phyloP scores from a whole-genome alignment of 2,113 vertebrate species.

The Eupsittula cactorum region DNA sequence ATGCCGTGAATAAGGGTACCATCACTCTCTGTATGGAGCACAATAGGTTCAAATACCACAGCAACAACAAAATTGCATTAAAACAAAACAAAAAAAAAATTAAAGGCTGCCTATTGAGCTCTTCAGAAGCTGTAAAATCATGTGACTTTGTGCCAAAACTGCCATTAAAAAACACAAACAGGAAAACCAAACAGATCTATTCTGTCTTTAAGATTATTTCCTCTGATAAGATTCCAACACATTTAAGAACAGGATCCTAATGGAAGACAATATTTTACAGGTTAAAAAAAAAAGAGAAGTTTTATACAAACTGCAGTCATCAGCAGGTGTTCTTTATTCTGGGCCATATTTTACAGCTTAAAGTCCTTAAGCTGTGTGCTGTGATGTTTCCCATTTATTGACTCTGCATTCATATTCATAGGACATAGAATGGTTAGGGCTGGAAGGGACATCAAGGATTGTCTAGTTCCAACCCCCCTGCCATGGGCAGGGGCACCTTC shows the following conservation, averaged over 20 bases:
- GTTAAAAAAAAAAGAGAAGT: background rate
- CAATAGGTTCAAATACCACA: background rate
- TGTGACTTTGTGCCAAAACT: background rate
- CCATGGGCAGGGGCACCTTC: background rate
- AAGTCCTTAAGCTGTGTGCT: background rate
- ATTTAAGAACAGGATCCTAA: background rate
- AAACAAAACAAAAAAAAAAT: background rate
- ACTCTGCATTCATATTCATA: background rate
- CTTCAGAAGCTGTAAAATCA: background rate
- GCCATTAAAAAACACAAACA: background rate
- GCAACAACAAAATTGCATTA: background rate
- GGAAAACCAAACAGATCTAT: background rate
- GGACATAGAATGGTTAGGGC: background rate
- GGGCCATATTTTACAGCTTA: background rate
- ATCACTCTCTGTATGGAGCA: background rate
- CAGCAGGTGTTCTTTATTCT: background rate
- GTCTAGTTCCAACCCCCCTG: background rate
- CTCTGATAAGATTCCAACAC: background rate
- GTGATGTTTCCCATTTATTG: background rate
- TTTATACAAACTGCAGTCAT: background rate
- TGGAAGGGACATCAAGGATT: background rate
- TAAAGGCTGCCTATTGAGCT: background rate
- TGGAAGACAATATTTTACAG: background rate
- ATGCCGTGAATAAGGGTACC: background rate
- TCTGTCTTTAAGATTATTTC: background rate